Conservation (phyloP, 2,888 invertebrate species). For the Erebia epiphron region DNA sequence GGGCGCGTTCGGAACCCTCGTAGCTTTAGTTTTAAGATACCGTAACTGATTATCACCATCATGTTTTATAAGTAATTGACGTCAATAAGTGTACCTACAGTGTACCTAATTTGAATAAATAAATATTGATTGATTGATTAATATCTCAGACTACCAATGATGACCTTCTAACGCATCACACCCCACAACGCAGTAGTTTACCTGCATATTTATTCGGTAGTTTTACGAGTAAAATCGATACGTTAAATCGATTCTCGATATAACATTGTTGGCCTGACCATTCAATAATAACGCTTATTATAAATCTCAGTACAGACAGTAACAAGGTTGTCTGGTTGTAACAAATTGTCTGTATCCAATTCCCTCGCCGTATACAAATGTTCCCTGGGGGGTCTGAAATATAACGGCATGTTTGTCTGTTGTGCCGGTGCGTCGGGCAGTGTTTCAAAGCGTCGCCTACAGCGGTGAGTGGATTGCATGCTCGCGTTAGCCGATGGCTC, state of each 20-base stretch:
- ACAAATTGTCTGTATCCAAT: slow-evolving; percentile 20
- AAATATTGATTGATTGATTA: too few relatives aligned
- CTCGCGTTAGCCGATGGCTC: slow-evolving; percentile 24
- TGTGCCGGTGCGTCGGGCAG: slow-evolving; percentile 85
- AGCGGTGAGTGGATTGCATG: slow-evolving; percentile 90
- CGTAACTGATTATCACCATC: too few relatives aligned
- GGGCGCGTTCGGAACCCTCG: too few relatives aligned
- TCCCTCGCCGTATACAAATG: slow-evolving; percentile 21
- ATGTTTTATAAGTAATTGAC: too few relatives aligned
- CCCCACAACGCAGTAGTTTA: too few relatives aligned
- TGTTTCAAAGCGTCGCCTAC: slow-evolving; percentile 98
- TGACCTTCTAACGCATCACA: too few relatives aligned
- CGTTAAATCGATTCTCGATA: not conserved
- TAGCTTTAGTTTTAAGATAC: too few relatives aligned
- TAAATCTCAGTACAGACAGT: not conserved
- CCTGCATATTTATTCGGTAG: too few relatives aligned
- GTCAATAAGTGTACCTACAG: too few relatives aligned
- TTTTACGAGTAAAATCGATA: not conserved
- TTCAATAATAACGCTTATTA: not conserved
- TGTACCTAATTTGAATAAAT: too few relatives aligned
- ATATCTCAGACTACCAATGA: too few relatives aligned
- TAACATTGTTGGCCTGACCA: not conserved
- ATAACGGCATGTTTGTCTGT: slow-evolving; percentile 82
- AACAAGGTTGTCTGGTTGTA: slow-evolving; percentile 1
- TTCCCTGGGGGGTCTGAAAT: slow-evolving; percentile 40